phyloP scores from a whole-genome alignment of 1,140 invertebrate genomes.

The Caenorhabditis inopinata region DNA sequence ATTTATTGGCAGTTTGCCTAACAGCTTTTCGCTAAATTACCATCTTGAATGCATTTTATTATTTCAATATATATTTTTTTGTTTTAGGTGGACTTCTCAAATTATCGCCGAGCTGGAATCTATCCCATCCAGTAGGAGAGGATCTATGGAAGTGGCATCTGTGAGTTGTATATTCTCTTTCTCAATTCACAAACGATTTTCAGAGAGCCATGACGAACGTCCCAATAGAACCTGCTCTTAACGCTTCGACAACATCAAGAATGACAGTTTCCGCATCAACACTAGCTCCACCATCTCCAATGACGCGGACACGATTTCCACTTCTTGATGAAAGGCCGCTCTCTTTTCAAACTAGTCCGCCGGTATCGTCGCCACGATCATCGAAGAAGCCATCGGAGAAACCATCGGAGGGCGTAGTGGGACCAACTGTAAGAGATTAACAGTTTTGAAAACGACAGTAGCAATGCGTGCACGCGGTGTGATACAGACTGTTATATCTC shows the following conservation, averaged over 20 bases:
- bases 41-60: neutral
- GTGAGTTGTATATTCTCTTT: neutral
- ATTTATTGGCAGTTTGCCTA: neutral
- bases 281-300: neutral
- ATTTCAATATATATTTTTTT: no score
- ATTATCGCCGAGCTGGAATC: conserved; percentile 4
- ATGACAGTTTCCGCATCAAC: no score
- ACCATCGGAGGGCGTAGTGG: neutral
- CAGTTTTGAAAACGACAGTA: no score
- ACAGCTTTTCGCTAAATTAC: no score
- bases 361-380: neutral
- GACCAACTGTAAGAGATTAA: neutral
- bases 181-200: neutral
- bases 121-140: neutral
- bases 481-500: no score
- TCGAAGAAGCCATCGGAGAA: no score
- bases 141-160: neutral
- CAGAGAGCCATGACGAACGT: neutral
- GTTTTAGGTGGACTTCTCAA: conserved; percentile 13
- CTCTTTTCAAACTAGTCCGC: neutral
- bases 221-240: neutral
- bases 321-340: neutral
- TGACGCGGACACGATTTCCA: neutral
- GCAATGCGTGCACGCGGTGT: no score
- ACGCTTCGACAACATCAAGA: neutral